These are phyloP conservation scores for Tenebrosternarchus preto DNA, from an alignment of 2,113 vertebrate species.

Conservation along the genomic window DNA sequence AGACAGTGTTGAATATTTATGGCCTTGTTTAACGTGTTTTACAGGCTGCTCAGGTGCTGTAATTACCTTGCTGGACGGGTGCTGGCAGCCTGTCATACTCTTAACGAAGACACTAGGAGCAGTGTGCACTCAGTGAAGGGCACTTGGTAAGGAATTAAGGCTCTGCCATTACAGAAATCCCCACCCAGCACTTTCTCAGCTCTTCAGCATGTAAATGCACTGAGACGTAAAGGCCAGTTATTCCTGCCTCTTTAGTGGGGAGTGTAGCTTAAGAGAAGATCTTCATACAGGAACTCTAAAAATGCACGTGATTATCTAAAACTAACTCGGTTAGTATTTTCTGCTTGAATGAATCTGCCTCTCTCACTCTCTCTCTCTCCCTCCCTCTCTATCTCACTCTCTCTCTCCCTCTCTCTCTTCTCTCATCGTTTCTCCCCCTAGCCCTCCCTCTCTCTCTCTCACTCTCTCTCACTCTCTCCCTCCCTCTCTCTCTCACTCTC, in stretches of 20 bases:
- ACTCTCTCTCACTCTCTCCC: neutral
- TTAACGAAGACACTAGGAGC: constrained; percentile 27
- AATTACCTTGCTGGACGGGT: constrained; percentile 61
- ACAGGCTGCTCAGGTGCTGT: constrained; percentile 53
- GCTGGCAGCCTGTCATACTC: constrained; percentile 55
- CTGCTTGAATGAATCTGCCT: neutral
- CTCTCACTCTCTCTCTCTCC: neutral
- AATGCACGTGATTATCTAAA: neutral
- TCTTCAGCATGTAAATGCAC: no score
- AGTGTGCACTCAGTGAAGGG: neutral
- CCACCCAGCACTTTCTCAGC: neutral
- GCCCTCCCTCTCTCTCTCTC: neutral
- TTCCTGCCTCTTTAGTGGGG: neutral
- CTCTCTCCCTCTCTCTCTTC: neutral
- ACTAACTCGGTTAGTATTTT: no score
- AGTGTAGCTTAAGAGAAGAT: neutral
- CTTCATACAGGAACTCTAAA: neutral
- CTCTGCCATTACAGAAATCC: neutral
- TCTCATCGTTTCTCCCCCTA: neutral
- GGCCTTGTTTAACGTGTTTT: constrained; percentile 59
- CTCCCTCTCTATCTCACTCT: neutral
- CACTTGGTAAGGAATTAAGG: neutral
- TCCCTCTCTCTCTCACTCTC: neutral
- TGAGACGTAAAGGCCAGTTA: neutral
- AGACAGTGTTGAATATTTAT: constrained; percentile 65